These are phyloP conservation scores for Dioctria linearis DNA, from an alignment of 2,888 invertebrate genomes.

Conservation along the genomic window DNA sequence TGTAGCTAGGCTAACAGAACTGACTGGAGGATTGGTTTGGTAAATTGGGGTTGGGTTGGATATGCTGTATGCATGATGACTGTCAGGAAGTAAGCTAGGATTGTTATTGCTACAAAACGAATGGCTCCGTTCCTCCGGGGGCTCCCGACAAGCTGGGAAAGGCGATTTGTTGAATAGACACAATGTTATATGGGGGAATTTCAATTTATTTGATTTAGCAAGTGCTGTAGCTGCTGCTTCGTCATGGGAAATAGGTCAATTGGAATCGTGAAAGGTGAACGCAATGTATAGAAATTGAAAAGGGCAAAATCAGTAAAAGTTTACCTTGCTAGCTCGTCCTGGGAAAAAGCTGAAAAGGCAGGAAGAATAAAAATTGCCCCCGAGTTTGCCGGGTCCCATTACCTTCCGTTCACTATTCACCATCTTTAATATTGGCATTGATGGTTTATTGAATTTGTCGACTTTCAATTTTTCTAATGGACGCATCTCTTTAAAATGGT, in stretches of 20 bases:
- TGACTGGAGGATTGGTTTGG: background rate
- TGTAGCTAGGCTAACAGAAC: background rate
- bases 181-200: conserved; percentile 58
- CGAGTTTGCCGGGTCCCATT: conserved; percentile 40
- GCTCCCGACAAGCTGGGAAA: conserved; percentile 23
- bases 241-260: conserved; percentile 58
- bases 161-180: conserved; percentile 58
- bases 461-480: conserved; percentile 38
- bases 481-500: background rate
- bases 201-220: conserved; percentile 60
- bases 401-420: conserved; percentile 20
- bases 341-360: conserved; percentile 17
- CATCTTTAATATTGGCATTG: background rate
- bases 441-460: conserved; percentile 4
- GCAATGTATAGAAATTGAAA: background rate
- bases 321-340: conserved; percentile 26
- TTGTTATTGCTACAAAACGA: conserved; percentile 33
- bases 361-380: conserved; percentile 33
- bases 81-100: conserved; percentile 8
- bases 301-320: conserved; percentile 24
- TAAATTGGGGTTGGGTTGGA: background rate
- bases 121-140: background rate
- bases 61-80: background rate
- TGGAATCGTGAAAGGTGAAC: conserved; percentile 55
- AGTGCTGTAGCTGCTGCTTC: conserved; percentile 53